Base-by-base conservation (phyloP, 1,140 invertebrate genomes). In the Caenorhabditis brenneri region DNA sequence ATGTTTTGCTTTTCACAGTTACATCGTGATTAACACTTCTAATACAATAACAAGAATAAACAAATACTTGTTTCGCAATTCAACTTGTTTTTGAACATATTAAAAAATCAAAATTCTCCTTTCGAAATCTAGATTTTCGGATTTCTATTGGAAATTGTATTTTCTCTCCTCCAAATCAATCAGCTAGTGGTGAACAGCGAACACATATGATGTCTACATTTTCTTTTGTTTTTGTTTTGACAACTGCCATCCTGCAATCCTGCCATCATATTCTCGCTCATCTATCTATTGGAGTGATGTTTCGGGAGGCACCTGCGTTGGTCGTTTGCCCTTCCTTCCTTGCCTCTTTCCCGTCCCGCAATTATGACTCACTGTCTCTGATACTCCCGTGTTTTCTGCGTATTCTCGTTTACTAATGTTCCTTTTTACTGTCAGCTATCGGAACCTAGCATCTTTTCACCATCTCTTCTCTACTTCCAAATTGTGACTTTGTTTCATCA, bases 381-480 rank as follows among this genome's bases (percentile, higher is more conserved):
- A 10, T 42, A n/a, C 33, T 31, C 65, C 46, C n/a, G n/a, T n/a
- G n/a, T n/a, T 22, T 74, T 12, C n/a, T 19, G 24, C n/a, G 3
- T 0, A 19, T n/a, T 74, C 10, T 42, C 19, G 24, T 24, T 9
- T 9, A 39, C 36, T 74, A 74, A 33, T 74, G 65, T 74, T 74
- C 33, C n/a, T 6, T 39, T 74, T 74, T 39, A 10, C 36, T 36
- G 29, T 36, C 58, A 36, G n/a, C 33, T 74, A 74, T 74, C 65
- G 65, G 65, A 42, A 74, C 33, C 65, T 46, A 74, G 65, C 65
- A 74, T 74, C 65, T 74, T 74, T 42, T 46, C n/a, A 4, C 24
- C 53, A 10, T 29, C 22, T 55, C 53, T 24, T 51, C 15, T n/a
- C 3, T 51, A n/a, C 5, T 55, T 9, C 10, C 24, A 12, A 27